A percentile compares a stretch with the other conserved stretches of the same genome.
Conservation (phyloP, 2,888 invertebrate genomes). For the Netelia fuscicornis region DNA sequence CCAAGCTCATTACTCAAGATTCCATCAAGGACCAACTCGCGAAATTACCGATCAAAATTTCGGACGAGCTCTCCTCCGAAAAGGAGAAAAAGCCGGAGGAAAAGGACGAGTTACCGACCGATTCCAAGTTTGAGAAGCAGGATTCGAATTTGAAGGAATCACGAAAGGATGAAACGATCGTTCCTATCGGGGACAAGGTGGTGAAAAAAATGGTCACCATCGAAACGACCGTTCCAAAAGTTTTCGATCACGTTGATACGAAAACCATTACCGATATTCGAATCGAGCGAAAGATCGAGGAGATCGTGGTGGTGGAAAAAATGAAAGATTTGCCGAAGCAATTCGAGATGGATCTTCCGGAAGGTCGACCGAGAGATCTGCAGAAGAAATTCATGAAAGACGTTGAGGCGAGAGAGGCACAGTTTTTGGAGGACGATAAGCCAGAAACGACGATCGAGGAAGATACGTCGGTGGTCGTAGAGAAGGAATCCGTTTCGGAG, state of each 20-base stretch:
- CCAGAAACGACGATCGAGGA: slow-evolving; percentile 26
- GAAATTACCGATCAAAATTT: slow-evolving; percentile 27
- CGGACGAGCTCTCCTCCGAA: slow-evolving; percentile 9
- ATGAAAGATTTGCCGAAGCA: slow-evolving; percentile 1
- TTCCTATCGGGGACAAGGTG: slow-evolving; percentile 4
- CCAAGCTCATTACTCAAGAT: slow-evolving; percentile 72
- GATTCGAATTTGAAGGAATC: slow-evolving; percentile 54
- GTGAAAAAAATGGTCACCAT: slow-evolving; percentile 5
- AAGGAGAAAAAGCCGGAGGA: background rate
- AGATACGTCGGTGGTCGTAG: background rate
- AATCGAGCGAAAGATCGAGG: slow-evolving; percentile 17
- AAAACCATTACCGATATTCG: background rate
- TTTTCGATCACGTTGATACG: slow-evolving; percentile 28
- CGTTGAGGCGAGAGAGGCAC: background rate
- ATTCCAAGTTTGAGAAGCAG: slow-evolving; percentile 50
- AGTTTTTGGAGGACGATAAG: slow-evolving; percentile 1
- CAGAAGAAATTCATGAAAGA: slow-evolving; percentile 5
- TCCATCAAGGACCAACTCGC: slow-evolving; percentile 71
- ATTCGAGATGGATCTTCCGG: background rate
- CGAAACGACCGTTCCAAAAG: background rate
- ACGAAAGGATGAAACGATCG: slow-evolving; percentile 38
- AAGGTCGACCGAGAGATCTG: background rate
- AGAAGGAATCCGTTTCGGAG: background rate
- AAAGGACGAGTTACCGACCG: slow-evolving; percentile 33
- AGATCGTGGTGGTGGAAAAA: slow-evolving; percentile 30